Percentiles rank a stretch among this genome's conserved stretches.
Conservation (phyloP, 1,140 invertebrate genomes). For the Apis dorsata region DNA sequence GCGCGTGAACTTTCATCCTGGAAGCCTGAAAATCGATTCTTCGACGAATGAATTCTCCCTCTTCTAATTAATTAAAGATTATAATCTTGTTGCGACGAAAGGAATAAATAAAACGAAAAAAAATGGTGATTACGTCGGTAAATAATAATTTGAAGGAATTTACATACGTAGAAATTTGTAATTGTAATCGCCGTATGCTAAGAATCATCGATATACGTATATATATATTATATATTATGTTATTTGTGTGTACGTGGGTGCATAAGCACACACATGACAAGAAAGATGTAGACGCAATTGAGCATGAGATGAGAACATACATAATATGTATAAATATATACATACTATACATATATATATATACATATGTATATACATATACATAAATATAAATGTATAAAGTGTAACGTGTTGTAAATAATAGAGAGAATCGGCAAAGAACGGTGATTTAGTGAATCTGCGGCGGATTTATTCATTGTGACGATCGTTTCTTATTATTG, state of each 20-base stretch:
- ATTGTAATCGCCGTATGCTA: conserved; percentile 34
- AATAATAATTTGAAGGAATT: conserved; percentile 33
- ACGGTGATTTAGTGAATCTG: conserved; percentile 19
- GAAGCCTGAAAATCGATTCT: neutral
- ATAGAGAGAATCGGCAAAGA: conserved; percentile 37
- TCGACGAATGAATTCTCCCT: conserved; percentile 15
- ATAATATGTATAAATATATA: conserved; percentile 56
- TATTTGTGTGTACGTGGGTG: conserved; percentile 3
- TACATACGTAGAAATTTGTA: conserved; percentile 47
- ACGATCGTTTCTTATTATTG: conserved; percentile 51
- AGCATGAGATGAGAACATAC: conserved; percentile 22
- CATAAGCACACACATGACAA: neutral
- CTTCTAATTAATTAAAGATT: conserved; percentile 59
- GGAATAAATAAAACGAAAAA: neutral
- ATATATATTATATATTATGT: conserved; percentile 19
- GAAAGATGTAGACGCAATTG: neutral
- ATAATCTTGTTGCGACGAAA: conserved; percentile 44
- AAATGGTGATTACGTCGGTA: conserved; percentile 23
- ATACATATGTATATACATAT: conserved; percentile 45
- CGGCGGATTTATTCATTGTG: conserved; percentile 33
- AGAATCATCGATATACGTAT: conserved; percentile 30
- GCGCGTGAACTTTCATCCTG: neutral
- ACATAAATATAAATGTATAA: conserved; percentile 63
- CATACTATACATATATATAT: conserved; percentile 49
- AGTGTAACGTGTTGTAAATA: conserved; percentile 73